Evolutionary conservation across 2,797 vertebrate genomes (phyloP).

Genomic region (Leuciscus waleckii): DNA sequence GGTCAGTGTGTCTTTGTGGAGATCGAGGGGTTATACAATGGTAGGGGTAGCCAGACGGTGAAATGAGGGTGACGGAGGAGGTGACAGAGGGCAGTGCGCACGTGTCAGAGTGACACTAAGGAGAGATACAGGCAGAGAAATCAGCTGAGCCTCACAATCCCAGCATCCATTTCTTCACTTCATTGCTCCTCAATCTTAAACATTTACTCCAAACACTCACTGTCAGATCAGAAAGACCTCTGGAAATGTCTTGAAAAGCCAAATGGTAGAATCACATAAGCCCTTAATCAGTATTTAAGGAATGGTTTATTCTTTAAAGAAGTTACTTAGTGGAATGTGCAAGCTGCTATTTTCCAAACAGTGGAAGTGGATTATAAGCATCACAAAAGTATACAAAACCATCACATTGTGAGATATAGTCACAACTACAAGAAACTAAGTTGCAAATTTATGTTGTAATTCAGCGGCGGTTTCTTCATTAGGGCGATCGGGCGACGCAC

Average conservation of each 20-base stretch:
- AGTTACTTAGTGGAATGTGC: neutral
- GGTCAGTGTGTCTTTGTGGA: conserved; percentile 3
- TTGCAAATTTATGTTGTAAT: neutral
- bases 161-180: conserved; percentile 26
- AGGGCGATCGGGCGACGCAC: too few relatives aligned
- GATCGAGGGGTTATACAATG: neutral
- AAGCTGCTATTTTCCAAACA: neutral
- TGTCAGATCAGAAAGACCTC: conserved; percentile 71
- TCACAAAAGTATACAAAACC: neutral
- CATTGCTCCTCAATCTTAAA: conserved; percentile 71
- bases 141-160: conserved; percentile 47
- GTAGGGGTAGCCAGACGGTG: conserved; percentile 5
- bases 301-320: neutral
- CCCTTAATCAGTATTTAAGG: neutral
- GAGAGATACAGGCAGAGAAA: conserved; percentile 17
- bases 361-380: neutral
- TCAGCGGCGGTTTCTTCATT: too few relatives aligned
- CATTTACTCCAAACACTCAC: conserved; percentile 80
- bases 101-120: conserved; percentile 48
- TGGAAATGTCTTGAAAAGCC: neutral
- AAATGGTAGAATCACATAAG: neutral
- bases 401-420: neutral
- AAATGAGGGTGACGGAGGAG: neutral
- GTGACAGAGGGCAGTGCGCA: neutral
- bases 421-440: neutral